Conservation (phyloP, 2,888 invertebrate genomes). For the Quadriops clusia region DNA sequence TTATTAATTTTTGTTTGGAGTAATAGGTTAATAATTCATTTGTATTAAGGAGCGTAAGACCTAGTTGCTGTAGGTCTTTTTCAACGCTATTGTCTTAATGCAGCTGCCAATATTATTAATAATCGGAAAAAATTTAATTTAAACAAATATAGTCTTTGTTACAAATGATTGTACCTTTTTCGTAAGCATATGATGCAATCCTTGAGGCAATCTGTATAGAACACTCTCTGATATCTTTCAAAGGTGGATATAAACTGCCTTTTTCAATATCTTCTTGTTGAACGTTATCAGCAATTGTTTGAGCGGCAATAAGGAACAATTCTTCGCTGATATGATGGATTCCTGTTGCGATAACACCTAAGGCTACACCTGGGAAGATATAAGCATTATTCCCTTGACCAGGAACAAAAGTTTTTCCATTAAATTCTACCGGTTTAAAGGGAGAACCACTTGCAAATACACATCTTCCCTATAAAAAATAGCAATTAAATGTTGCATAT, state of each 20-base stretch:
- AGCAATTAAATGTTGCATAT: not conserved
- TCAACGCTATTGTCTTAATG: not conserved
- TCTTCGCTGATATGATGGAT: conserved; percentile 89
- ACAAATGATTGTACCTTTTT: no score
- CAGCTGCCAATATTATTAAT: not conserved
- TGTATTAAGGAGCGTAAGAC: no score
- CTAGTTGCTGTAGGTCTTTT: no score
- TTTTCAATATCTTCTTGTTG: conserved; percentile 66
- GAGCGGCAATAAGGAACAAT: conserved; percentile 90
- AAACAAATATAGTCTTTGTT: no score
- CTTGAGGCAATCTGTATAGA: conserved; percentile 82
- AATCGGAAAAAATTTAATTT: no score
- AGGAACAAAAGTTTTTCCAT: conserved; percentile 71
- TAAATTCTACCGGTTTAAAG: conserved; percentile 71
- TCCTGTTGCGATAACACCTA: conserved; percentile 86
- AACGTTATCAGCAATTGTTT: conserved; percentile 74
- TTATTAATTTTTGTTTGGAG: no score
- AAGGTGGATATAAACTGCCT: conserved; percentile 89
- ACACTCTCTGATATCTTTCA: conserved; percentile 70
- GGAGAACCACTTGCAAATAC: conserved; percentile 96
- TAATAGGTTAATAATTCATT: no score
- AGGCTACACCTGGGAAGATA: conserved; percentile 91
- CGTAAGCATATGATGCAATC: conserved; percentile 81
- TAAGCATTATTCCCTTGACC: conserved; percentile 94
- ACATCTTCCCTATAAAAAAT: conserved; percentile 63